Base-by-base conservation (phyloP, 2,113 vertebrate species). In the Lasiurus borealis region DNA sequence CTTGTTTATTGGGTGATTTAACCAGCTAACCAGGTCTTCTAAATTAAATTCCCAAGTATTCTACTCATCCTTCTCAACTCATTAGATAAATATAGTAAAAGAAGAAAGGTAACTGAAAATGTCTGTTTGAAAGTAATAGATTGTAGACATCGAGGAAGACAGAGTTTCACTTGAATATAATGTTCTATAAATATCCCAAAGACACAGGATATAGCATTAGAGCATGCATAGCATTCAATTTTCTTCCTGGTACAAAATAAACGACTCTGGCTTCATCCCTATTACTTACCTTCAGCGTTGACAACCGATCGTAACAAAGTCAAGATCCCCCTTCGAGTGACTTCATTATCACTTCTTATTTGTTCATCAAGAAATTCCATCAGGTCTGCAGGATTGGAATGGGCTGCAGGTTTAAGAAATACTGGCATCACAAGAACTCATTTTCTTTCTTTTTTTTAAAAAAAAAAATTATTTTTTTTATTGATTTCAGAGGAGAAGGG, bases 311-410 rank as follows among this genome's bases (percentile, higher is more conserved):
- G 95, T 78, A 97, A 89, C 82, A 97, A 86, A 89, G 68, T 72
- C 93, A 97, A 93, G 52, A 95, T 92, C 93, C 91, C 95, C 7
- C 10, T n/a, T 80, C 94, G 82, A 75, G 64, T 59, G 40, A 15
- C 66, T 82, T 96, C 96, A 46, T 85, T 89, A 57, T 40, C 73
- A 48, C 27, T 95, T 95, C 92, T 95, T 40, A 97, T 86, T 71
- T 97, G 95, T 64, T 96, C 97, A 62, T 97, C 96, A 94, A 97
- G 96, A 95, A 97, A 97, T 77, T 96, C 97, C 64, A 96, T 31
- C 75, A 97, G 88, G 46, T 97, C 96, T 85, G 82, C 85, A 73
- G 97, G 78, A 75, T 64, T 94, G 71, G 95, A 84, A 34, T 96
- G 97, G 75, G 95, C 96, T 97, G 95, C 2, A 83, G 88, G 64